A percentile compares a stretch with the other conserved stretches of the same genome.
Evolutionary conservation across 2,113 vertebrate species (phyloP).

Genomic region (Cairina moschata): DNA sequence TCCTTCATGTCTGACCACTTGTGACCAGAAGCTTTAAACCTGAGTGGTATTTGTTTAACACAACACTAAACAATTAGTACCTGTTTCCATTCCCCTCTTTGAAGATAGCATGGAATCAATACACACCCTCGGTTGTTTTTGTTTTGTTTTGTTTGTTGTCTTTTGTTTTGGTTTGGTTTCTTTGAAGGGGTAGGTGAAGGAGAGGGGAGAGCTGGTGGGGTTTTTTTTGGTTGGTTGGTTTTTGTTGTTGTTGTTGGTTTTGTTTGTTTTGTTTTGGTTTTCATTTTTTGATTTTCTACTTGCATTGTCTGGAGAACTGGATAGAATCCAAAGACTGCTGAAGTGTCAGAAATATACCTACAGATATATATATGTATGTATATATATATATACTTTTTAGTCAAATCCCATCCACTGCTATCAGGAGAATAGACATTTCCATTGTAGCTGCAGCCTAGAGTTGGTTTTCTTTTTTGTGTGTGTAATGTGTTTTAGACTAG

Average conservation of each 20-base stretch:
- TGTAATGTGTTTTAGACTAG: slow-evolving; percentile 32
- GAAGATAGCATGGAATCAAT: not conserved
- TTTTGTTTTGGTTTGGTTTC: not conserved
- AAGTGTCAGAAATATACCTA: not conserved
- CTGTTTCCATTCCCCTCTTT: not conserved
- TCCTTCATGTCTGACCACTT: not conserved
- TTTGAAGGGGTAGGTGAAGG: too few relatives aligned
- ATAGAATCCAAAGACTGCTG: not conserved
- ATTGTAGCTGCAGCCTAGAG: not conserved
- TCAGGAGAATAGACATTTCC: not conserved
- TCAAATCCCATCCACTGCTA: not conserved
- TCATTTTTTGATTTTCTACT: not conserved
- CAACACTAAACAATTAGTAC: not conserved
- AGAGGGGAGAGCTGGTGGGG: too few relatives aligned
- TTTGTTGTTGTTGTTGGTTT: not conserved
- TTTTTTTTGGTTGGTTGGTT: not conserved
- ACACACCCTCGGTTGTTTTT: not conserved
- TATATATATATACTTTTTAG: not conserved
- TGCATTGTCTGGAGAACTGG: not conserved
- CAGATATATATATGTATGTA: too few relatives aligned
- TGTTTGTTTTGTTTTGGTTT: not conserved
- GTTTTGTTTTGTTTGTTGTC: not conserved
- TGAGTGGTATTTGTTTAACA: not conserved
- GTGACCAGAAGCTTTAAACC: not conserved
- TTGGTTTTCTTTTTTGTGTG: slow-evolving; percentile 31